Conservation (phyloP, 2,113 vertebrate species). For the Crotalus helleri region DNA sequence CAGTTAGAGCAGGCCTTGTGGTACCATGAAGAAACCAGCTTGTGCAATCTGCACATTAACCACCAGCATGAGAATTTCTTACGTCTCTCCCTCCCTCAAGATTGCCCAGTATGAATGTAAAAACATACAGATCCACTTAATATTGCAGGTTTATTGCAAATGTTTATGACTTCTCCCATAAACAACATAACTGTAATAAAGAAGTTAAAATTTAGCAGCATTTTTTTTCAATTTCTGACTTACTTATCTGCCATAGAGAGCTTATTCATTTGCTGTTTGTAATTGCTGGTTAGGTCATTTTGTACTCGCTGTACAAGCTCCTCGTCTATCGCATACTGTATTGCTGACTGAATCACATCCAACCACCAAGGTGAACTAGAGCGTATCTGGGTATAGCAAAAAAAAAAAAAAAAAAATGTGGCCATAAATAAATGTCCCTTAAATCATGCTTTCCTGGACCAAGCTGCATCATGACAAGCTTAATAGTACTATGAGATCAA, state of each 20-base stretch:
- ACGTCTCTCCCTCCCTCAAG: not conserved
- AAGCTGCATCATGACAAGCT: not conserved
- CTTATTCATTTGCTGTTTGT: slow-evolving; percentile 87
- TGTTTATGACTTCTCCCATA: not conserved
- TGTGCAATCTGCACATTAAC: not conserved
- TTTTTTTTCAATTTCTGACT: slow-evolving; percentile 53
- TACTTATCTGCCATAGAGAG: slow-evolving; percentile 97
- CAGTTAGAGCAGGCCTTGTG: not conserved
- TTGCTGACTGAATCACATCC: slow-evolving; percentile 85
- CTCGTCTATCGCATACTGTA: slow-evolving; percentile 83
- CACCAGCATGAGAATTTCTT: not conserved
- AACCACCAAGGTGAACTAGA: slow-evolving; percentile 90
- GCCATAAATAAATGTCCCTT: not conserved
- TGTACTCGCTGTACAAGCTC: slow-evolving; percentile 89
- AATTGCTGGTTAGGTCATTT: slow-evolving; percentile 90
- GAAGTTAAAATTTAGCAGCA: not conserved
- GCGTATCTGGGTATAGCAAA: slow-evolving; percentile 62
- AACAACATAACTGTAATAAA: not conserved
- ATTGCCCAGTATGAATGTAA: not conserved
- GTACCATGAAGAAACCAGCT: not conserved
- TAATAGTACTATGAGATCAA: not conserved
- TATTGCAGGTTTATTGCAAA: not conserved
- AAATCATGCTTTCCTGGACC: not conserved
- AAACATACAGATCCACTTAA: not conserved
- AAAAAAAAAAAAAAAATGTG: not conserved